Base-by-base conservation (phyloP, 2,888 invertebrate genomes). In the Eilema depressum region DNA sequence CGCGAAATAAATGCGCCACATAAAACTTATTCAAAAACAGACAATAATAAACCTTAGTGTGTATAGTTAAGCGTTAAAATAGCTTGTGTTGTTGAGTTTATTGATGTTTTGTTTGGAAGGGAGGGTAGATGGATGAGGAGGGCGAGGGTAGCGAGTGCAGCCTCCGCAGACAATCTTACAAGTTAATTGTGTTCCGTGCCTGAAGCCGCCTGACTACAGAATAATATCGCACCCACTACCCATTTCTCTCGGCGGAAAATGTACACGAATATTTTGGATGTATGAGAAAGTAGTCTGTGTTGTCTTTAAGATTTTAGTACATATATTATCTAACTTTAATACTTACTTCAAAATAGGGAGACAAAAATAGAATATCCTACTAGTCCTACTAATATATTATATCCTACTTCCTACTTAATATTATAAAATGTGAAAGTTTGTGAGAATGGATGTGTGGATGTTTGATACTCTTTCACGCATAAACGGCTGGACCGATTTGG, bases 161-260 rank as follows among this genome's bases (percentile, higher is more conserved):
- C 93, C 94, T 94, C 93, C 95, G 93, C 92, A 95, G 95, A 95
- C 95, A 94, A 95, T 95, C 95, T 95, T 95, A 95, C 95, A 92
- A 95, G 95, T 95, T 95, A 95, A 95, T 95, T 95, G 95, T 95
- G 95, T 94, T 95, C 93, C 94, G 94, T 94, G 95, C 93, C 92
- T 91, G 88, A 90, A 92, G 91, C 91, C 86, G 89, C 85, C 88
- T 90, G 93, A 93, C 94, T 93, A 92, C 93, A 88, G 90, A 94
- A 94, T 94, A 94, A 95, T 93, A 94, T 92, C 93, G 87, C 85
- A 86, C 88, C 89, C 86, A 82, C 86, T 89, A 81, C 84, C 78
- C 69, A 71, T 73, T 65, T 69, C 71, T 76, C 73, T 79, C 75
- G 80, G 69, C 71, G 67, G 72, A 74, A 79, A 75, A 76, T 80